Evolutionary conservation across 2,797 vertebrate species (phyloP), one percentile per base, ranked within the genome.

Genomic region (Garrulus glandarius): DNA sequence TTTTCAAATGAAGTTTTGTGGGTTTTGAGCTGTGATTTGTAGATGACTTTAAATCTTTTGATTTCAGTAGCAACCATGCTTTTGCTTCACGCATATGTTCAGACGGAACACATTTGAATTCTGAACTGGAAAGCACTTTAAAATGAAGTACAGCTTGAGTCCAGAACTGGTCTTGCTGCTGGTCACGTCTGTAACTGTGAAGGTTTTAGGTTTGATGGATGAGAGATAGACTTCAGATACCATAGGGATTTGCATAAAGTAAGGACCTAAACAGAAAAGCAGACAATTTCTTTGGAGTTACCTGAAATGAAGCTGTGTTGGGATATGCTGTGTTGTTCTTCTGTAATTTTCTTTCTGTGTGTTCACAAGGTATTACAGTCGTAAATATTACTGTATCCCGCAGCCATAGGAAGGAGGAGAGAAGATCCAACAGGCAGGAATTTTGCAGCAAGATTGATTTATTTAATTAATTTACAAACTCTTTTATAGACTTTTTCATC

Each of bases 31-130:
- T 61, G 9, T 65, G 41, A 61, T 87, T 70, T 0, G 0, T 61
- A 65, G 57, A 74, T 43, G 57, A 50, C 10, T 76, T 83, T 67
- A 16, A 50, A 47, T 92, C 11, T 71, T 89, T 87, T 87, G 11
- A 69, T 87, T 71, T 69, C 34, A 68, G 39, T 52, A 74, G 27
- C 36, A 83, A 29, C 26, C 41, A 30, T 4, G 7, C 77, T 93
- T 92, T 89, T 0, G 0, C 12, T 80, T 87, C 44, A 55, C 0
- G 0, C 5, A 2, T 60, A 6, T 60, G 23, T 83, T 87, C 70
- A 61, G 29, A 23, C 17, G 37, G 82, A 84, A 41, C 15, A 13
- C 4, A 26, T 57, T 71, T 57, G 27, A 92, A 83, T 85, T 89
- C 46, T 63, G 32, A 86, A 37, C 7, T 55, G 52, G n/a, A 68